Evolutionary conservation across 2,888 invertebrate genomes (phyloP).

Genomic region (Pterobdella sp.): DNA sequence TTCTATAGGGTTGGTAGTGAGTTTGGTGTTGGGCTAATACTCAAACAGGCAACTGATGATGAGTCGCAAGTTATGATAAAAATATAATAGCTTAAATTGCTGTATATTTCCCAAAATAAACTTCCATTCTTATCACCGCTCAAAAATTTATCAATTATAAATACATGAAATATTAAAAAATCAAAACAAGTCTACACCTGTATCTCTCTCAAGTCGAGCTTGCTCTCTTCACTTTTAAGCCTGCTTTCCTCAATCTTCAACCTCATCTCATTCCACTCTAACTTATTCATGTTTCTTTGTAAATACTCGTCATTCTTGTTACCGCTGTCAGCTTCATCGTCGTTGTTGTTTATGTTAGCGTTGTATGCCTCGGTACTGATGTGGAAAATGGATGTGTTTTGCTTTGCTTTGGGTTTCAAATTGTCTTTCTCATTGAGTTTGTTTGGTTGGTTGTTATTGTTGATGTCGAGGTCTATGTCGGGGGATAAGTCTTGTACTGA

Average conservation of each 20-base stretch:
- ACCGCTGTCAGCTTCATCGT: neutral
- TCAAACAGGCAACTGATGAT: no score
- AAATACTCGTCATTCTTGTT: no score
- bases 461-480: no score
- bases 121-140: no score
- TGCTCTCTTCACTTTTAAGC: neutral
- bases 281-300: no score
- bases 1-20: neutral
- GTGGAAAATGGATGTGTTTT: neutral
- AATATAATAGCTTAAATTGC: no score
- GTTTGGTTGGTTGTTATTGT: neutral
- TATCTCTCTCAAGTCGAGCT: neutral
- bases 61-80: no score
- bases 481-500: neutral
- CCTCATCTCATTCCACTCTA: slow-evolving; percentile 1
- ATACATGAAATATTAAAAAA: no score
- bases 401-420: no score
- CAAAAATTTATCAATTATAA: no score
- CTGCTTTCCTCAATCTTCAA: neutral
- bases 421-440: neutral
- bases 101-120: no score
- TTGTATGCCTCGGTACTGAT: neutral
- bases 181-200: neutral
- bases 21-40: no score
- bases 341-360: neutral